Percentiles rank a stretch among this genome's conserved stretches.
These are phyloP conservation scores for Andrena chrysosceles DNA, from an alignment of 2,888 invertebrate species.

Conservation along the genomic window DNA sequence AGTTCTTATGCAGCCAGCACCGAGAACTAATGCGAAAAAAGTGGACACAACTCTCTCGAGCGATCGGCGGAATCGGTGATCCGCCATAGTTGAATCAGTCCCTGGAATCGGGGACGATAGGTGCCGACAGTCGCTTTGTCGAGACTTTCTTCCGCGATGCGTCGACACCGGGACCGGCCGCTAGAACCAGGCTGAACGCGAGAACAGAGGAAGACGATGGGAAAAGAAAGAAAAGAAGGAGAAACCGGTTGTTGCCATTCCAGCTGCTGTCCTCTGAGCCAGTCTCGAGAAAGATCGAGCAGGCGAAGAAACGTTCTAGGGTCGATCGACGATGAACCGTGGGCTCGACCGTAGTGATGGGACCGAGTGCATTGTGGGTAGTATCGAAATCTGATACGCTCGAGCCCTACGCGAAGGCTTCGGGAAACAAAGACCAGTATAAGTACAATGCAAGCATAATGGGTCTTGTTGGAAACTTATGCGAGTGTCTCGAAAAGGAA, in stretches of 20 bases:
- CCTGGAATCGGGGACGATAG: conserved; percentile 45
- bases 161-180: conserved; percentile 53
- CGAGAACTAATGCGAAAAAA: too few relatives aligned
- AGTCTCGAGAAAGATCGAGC: conserved; percentile 39
- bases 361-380: too few relatives aligned
- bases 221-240: conserved; percentile 16
- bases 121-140: conserved; percentile 60
- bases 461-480: too few relatives aligned
- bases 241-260: conserved; percentile 68
- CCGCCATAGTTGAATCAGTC: conserved; percentile 45
- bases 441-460: too few relatives aligned
- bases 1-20: too few relatives aligned
- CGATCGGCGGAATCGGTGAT: too few relatives aligned
- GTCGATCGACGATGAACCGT: conserved; percentile 51
- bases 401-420: too few relatives aligned
- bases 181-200: conserved; percentile 45
- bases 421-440: too few relatives aligned
- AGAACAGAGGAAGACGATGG: conserved; percentile 18
- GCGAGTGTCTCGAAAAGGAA: too few relatives aligned
- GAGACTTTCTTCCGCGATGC: conserved; percentile 47
- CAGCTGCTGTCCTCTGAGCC: conserved; percentile 64
- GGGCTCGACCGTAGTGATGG: conserved; percentile 28
- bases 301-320: conserved; percentile 42
- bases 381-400: too few relatives aligned
- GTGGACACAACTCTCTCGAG: too few relatives aligned